phyloP scores from a whole-genome alignment of 2,888 invertebrate species.

The Pharmacophagus antenor region DNA sequence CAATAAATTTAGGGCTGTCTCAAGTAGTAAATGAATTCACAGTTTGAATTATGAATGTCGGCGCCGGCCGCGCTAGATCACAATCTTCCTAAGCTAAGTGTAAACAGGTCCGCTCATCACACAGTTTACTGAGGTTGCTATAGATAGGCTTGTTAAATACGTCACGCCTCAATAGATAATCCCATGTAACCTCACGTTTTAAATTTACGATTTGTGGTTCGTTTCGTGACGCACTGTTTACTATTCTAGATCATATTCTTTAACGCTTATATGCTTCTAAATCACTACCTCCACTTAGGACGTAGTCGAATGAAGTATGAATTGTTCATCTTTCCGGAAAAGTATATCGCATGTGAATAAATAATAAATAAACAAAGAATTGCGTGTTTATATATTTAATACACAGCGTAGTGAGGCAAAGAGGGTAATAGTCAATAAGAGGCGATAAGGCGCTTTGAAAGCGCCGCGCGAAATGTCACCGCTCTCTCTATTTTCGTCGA shows the following conservation, averaged over 20 bases:
- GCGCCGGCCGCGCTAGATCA: constrained; percentile 67
- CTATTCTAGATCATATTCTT: constrained; percentile 18
- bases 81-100: constrained; percentile 59
- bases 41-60: constrained; percentile 70
- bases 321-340: background rate
- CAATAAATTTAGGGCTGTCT: constrained; percentile 78
- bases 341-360: background rate
- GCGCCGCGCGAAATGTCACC: constrained; percentile 66
- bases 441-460: constrained; percentile 34
- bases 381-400: background rate
- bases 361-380: background rate
- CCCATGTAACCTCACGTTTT: constrained; percentile 36
- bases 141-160: constrained; percentile 48
- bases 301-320: background rate
- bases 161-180: constrained; percentile 44
- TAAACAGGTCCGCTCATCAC: constrained; percentile 63
- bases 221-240: constrained; percentile 29
- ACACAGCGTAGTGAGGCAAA: constrained; percentile 10
- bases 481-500: constrained; percentile 74
- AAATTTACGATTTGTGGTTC: constrained; percentile 28
- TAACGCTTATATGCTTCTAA: constrained; percentile 15
- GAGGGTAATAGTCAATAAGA: constrained; percentile 21
- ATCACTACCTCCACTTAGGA: constrained; percentile 21
- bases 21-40: constrained; percentile 73
- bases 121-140: constrained; percentile 48